These are phyloP conservation scores for Cheilosia grossa DNA, from an alignment of 2,888 invertebrate genomes.

Conservation along the genomic window DNA sequence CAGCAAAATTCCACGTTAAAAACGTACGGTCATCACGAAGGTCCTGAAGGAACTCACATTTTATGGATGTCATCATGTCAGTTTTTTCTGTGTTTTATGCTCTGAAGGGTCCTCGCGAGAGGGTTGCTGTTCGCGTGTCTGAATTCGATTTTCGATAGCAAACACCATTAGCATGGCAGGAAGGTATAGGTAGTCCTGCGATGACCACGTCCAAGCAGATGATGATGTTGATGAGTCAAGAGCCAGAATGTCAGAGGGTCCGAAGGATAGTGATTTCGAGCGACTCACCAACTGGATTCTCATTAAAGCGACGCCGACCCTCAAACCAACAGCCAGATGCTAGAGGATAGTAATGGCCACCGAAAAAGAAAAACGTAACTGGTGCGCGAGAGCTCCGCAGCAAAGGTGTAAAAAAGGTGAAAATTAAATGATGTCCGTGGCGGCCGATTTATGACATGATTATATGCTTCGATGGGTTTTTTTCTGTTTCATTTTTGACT, in stretches of 20 bases:
- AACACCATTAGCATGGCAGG: slow-evolving; percentile 65
- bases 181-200: slow-evolving; percentile 8
- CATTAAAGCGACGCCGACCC: slow-evolving; percentile 41
- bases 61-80: slow-evolving; percentile 75
- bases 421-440: slow-evolving; percentile 73
- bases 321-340: slow-evolving; percentile 59
- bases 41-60: slow-evolving; percentile 71
- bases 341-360: slow-evolving; percentile 33
- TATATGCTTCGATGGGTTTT: slow-evolving; percentile 65
- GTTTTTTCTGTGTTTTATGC: slow-evolving; percentile 30
- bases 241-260: slow-evolving; percentile 59
- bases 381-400: slow-evolving; percentile 23
- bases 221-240: slow-evolving; percentile 69
- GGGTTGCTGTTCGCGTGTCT: slow-evolving; percentile 61
- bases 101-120: slow-evolving; percentile 43
- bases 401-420: slow-evolving; percentile 73
- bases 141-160: slow-evolving; percentile 72
- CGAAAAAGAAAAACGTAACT: slow-evolving; percentile 46
- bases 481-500: slow-evolving; percentile 15
- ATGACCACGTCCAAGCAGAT: slow-evolving; percentile 48
- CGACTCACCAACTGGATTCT: slow-evolving; percentile 61
- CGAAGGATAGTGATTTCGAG: slow-evolving; percentile 60
- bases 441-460: slow-evolving; percentile 74
- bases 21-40: slow-evolving; percentile 70
- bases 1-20: slow-evolving; percentile 64